Base-by-base conservation (phyloP, 1,140 invertebrate species). In the Hestina assimilis region DNA sequence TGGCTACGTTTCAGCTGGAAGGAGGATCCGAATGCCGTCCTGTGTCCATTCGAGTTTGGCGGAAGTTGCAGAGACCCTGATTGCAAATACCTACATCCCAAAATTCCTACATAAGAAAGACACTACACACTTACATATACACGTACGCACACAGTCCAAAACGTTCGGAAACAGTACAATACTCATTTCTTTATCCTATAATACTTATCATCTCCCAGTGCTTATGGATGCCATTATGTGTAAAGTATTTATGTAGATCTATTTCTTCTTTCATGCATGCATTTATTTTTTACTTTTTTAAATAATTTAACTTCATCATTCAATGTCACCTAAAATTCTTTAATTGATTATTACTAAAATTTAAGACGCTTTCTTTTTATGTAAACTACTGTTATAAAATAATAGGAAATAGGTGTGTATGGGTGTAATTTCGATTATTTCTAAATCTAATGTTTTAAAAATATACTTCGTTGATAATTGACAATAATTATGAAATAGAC, bases 81-180 rank as follows among this genome's bases (percentile, higher is more conserved):
- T 50, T 89, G 89, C 85, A 87, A 79, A 79, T 87, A 87, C 69
- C 63, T 87, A 38, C 89, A 89, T 62, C 81, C 79, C 24, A 81
- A 81, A 69, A 58, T 59, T 43, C 69, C 69, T 19, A 55, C 55
- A 41, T 42, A 50, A 14, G 64, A 75, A 66, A 81, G 75, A 81
- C 79, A 69, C 24, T 50, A 66, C 59, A 57, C 64, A 66, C 51
- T 51, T 20, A 53, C 55, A 48, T 33, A 50, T 61, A 66, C 60
- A 53, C 58, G 40, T 40, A 56, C 59, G 59, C 61, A 66, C 40
- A 66, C 64, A 69, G 50, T 65, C 35, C 47, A 66, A 65, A 35
- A 57, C 9, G 56, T 47, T 20, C 31, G 31, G 7, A 43, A 9
- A 59, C 54, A 43, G 35, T 42, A 41, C 42, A 50, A 28, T 19